phyloP scores from a whole-genome alignment of 2,888 invertebrate genomes.

The Hyalella azteca region DNA sequence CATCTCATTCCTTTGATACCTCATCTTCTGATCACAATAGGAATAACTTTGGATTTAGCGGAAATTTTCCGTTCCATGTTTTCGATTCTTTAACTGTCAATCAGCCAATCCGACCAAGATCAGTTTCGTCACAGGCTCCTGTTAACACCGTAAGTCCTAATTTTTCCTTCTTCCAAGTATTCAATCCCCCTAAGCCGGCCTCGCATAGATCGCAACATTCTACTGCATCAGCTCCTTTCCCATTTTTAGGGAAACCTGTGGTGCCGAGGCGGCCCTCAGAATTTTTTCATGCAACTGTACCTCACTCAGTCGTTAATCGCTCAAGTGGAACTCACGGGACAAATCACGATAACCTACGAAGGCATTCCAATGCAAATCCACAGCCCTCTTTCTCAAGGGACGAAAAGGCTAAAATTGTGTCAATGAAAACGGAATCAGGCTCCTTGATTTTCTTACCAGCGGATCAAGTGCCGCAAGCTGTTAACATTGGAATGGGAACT shows the following conservation, averaged over 20 bases:
- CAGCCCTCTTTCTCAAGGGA: background rate
- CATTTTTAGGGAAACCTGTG: background rate
- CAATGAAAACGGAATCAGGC: constrained; percentile 14
- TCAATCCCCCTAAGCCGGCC: constrained; percentile 5
- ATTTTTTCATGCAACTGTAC: background rate
- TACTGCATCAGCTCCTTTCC: background rate
- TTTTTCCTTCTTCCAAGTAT: constrained; percentile 20
- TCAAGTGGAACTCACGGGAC: background rate
- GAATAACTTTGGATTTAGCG: background rate
- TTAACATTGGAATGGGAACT: constrained; percentile 16
- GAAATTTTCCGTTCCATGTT: constrained; percentile 21
- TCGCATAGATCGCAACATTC: background rate
- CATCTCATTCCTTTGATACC: background rate
- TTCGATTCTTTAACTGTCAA: constrained; percentile 10
- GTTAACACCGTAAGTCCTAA: constrained; percentile 12
- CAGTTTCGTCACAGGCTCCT: constrained; percentile 4
- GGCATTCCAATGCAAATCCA: background rate
- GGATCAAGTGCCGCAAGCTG: background rate
- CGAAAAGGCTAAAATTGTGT: constrained; percentile 5
- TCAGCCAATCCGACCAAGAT: constrained; percentile 8
- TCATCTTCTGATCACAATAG: background rate
- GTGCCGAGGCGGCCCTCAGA: background rate
- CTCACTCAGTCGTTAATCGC: background rate
- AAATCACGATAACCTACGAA: too few relatives aligned
- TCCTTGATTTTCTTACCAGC: constrained; percentile 2